Percentiles rank a stretch among this genome's conserved stretches.
Conservation (phyloP, 1,140 invertebrate genomes). For the Pogonomyrmex californicus region DNA sequence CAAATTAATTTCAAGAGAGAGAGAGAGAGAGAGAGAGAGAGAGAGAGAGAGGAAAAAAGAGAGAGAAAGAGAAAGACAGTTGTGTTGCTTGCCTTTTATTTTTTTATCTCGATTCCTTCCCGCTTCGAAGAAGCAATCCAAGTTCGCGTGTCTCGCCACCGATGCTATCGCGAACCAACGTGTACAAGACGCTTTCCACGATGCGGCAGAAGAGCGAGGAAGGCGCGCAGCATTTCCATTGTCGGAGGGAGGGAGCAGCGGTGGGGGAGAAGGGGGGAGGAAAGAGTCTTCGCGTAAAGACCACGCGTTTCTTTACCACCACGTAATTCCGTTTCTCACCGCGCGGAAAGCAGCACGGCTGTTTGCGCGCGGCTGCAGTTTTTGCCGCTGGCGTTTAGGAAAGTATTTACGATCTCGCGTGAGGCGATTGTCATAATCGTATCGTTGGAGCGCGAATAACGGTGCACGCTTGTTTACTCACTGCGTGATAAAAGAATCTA, state of each 20-base stretch:
- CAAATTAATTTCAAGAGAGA: background rate
- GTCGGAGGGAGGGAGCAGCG: conserved; percentile 15
- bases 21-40: background rate
- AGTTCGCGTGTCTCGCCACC: conserved; percentile 45
- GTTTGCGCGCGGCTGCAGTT: conserved; percentile 40
- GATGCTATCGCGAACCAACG: conserved; percentile 39
- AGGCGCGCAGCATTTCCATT: conserved; percentile 41
- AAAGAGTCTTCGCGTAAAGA: conserved; percentile 2
- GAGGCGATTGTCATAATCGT: conserved; percentile 50
- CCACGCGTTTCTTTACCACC: conserved; percentile 35
- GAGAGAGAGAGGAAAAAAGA: background rate
- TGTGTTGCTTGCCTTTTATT: background rate
- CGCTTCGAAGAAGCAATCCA: conserved; percentile 32
- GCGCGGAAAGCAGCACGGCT: conserved; percentile 34
- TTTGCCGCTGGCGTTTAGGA: conserved; percentile 34
- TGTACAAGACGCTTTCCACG: conserved; percentile 29
- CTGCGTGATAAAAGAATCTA: background rate
- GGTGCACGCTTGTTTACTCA: background rate
- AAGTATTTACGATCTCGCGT: conserved; percentile 59
- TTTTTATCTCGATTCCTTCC: background rate
- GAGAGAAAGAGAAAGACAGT: background rate
- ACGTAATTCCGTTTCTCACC: conserved; percentile 57
- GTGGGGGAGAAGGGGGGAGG: background rate
- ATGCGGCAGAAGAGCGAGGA: conserved; percentile 11
- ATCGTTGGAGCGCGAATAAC: conserved; percentile 27